Base-by-base conservation (phyloP, 37 sponge, comb jelly and placozoan species). In the Aplysina aerophoba region DNA sequence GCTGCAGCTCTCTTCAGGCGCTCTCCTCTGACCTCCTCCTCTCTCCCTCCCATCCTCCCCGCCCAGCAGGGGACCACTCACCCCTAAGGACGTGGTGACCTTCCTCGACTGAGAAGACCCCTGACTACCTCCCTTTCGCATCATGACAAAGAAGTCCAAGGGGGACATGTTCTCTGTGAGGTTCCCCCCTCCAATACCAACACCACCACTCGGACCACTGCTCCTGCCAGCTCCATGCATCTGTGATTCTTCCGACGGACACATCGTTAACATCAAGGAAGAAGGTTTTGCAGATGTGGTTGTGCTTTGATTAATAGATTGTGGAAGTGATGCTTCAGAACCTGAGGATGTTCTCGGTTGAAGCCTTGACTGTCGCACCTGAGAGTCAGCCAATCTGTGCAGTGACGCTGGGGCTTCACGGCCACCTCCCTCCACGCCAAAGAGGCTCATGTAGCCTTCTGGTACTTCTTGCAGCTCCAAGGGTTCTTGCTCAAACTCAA, bases 81-180 rank as follows among this genome's bases (percentile, higher is more conserved):
- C 50, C 50, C 8, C 50, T 3, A 3, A 11, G 50, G 6, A 54
- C 6, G 59, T 8, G 8, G 3, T 44, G 50, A 3, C 8, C 50
- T 44, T 44, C 50, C 50, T 8, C 50, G 8, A 8, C 50, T 44
- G 50, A 11, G 50, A 44, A 8, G 50, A 44, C 50, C 50, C 50
- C 50, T 44, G 50, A 44, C 50, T 44, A 12, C 20, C 65, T 24
- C 66, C 83, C n/a, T 73, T 66, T 11, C 89, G 86, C 40, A 89
- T 60, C 86, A 85, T 81, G 40, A 89, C 22, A 79, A 89, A 89
- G 28, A 54, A 31, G 25, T 89, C 89, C 71, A 89, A 59, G 20
- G 61, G 67, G 1, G 83, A 83, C 67, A 65, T 62, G 12, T 44
- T 44, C 8, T 3, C 8, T 44, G 6, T 44, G 6, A 44, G 50